phyloP scores from a whole-genome alignment of 2,888 invertebrate genomes.

The Prenolepis imparis region DNA sequence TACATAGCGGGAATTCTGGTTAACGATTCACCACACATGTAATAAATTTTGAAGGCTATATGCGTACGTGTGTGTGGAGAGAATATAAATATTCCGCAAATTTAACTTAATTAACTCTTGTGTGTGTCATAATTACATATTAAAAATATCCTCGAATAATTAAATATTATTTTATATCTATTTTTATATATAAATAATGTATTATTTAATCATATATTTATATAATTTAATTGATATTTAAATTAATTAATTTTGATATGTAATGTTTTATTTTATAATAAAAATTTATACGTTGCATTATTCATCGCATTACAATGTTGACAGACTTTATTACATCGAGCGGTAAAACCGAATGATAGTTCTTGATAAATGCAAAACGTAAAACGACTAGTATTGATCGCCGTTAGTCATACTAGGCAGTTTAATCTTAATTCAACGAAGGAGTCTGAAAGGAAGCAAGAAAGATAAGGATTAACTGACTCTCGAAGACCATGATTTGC shows the following conservation, averaged over 20 bases:
- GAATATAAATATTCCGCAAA: constrained; percentile 12
- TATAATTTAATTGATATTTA: not conserved
- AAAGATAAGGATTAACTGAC: constrained; percentile 22
- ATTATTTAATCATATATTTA: not conserved
- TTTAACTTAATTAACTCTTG: not conserved
- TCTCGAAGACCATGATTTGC: constrained; percentile 28
- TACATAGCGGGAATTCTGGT: constrained; percentile 55
- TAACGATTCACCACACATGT: constrained; percentile 43
- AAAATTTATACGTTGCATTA: not conserved
- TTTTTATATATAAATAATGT: not conserved
- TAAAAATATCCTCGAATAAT: constrained; percentile 4
- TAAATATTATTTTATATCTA: constrained; percentile 14
- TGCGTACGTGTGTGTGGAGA: not conserved
- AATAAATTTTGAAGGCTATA: constrained; percentile 53
- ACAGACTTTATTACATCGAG: not conserved
- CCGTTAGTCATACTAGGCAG: constrained; percentile 13
- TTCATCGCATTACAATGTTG: not conserved
- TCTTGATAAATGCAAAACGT: not conserved
- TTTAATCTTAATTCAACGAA: constrained; percentile 11
- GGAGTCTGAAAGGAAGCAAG: constrained; percentile 20
- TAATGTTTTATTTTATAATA: not conserved
- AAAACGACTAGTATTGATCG: not conserved
- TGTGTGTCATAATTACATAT: not conserved
- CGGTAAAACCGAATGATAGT: not conserved
- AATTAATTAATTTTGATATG: not conserved